These are phyloP conservation scores for Oryzias melastigma DNA, from an alignment of 2,113 vertebrate species.

Conservation along the genomic window DNA sequence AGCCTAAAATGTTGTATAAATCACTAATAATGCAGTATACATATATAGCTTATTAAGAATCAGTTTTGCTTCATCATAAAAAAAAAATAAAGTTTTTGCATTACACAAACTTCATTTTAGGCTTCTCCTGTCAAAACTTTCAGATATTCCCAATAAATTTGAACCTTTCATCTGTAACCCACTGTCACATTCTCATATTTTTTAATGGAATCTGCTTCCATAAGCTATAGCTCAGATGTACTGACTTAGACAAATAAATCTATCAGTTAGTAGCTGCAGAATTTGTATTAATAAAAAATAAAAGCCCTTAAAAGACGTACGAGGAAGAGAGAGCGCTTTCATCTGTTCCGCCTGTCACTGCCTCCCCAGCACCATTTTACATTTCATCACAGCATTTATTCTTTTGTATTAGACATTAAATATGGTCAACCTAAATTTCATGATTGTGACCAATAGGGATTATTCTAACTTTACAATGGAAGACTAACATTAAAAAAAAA, in stretches of 20 bases:
- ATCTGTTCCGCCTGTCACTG: background rate
- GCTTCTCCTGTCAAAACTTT: too few relatives aligned
- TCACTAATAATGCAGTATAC: too few relatives aligned
- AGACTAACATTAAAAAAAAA: conserved; percentile 43
- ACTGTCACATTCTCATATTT: background rate
- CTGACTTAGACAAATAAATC: too few relatives aligned
- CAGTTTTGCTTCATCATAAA: too few relatives aligned
- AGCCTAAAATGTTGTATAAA: too few relatives aligned
- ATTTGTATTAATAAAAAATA: conserved; percentile 9
- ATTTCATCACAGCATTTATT: conserved; percentile 24
- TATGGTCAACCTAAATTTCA: conserved; percentile 36
- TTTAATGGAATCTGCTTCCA: background rate
- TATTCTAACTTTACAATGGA: conserved; percentile 8
- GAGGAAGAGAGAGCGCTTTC: background rate
- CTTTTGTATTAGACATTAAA: conserved; percentile 3
- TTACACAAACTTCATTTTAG: too few relatives aligned
- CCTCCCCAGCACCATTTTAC: conserved; percentile 2
- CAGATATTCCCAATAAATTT: background rate
- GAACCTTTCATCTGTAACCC: background rate
- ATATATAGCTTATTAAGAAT: too few relatives aligned
- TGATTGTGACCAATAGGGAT: conserved; percentile 44
- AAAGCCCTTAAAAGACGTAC: conserved; percentile 2
- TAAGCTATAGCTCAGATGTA: background rate
- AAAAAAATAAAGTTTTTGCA: too few relatives aligned
- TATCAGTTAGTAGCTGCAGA: background rate